Conservation (phyloP, 1,140 invertebrate species). For the Grapholita molesta region DNA sequence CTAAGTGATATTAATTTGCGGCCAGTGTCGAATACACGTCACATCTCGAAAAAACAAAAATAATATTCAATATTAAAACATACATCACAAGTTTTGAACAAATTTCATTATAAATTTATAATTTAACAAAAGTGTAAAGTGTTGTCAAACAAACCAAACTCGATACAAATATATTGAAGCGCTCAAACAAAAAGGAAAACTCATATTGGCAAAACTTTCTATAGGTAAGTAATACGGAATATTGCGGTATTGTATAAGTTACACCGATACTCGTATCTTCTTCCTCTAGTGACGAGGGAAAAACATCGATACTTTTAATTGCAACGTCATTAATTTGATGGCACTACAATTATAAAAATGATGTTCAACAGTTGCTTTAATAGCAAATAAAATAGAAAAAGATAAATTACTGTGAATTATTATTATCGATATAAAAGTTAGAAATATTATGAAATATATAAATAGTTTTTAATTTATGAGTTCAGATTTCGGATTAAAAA, state of each 20-base stretch:
- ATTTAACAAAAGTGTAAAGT: constrained; percentile 1
- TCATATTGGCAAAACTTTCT: constrained; percentile 11
- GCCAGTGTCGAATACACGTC: too few species aligned
- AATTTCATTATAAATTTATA: constrained; percentile 1
- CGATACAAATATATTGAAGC: constrained; percentile 3
- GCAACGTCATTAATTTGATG: too few species aligned
- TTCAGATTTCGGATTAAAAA: too few species aligned
- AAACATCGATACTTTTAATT: not conserved
- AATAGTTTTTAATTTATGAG: too few species aligned
- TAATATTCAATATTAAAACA: not conserved
- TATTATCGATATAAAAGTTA: too few species aligned
- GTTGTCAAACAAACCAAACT: not conserved
- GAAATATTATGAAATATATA: too few species aligned
- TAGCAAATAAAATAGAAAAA: too few species aligned
- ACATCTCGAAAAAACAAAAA: too few species aligned
- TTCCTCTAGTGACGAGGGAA: not conserved
- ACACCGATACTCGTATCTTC: not conserved
- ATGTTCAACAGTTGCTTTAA: too few species aligned
- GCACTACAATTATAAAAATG: too few species aligned
- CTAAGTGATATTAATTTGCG: too few species aligned
- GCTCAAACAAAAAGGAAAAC: not conserved
- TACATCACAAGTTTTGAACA: not conserved
- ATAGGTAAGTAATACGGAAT: not conserved
- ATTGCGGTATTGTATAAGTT: not conserved
- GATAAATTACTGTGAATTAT: too few species aligned